Evolutionary conservation across 2,888 invertebrate genomes (phyloP).

Genomic region (Aquatica leii): DNA sequence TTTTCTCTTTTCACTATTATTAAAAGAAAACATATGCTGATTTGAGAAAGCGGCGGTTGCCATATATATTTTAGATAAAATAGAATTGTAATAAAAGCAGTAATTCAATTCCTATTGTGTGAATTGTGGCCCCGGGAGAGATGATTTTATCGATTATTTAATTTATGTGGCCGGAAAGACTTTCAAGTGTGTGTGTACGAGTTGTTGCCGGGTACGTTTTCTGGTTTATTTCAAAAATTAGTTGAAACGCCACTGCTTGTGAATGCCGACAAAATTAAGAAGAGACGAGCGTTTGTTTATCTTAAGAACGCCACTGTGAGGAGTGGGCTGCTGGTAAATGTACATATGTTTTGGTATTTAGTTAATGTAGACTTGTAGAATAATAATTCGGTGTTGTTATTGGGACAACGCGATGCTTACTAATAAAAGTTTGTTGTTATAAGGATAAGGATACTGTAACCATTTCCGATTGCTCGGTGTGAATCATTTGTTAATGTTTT

Average conservation of each 20-base stretch:
- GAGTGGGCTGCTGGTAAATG: conserved; percentile 2
- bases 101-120: conserved; percentile 7
- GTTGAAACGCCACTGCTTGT: conserved; percentile 1
- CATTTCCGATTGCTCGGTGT: conserved; percentile 2
- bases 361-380: background rate
- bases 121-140: conserved; percentile 1
- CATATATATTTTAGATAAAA: conserved; percentile 4
- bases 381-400: background rate
- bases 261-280: no score
- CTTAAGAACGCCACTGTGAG: conserved; percentile 4
- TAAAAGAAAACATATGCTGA: no score
- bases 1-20: no score
- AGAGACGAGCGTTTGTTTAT: background rate
- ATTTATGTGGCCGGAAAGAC: background rate
- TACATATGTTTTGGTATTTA: background rate
- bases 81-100: conserved; percentile 1
- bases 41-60: no score
- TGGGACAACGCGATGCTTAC: background rate
- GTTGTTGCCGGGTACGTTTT: background rate
- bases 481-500: no score
- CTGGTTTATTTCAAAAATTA: background rate
- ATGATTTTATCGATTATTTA: conserved; percentile 4
- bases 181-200: no score
- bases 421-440: background rate
- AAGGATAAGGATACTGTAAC: background rate